These are phyloP conservation scores for Ricordea florida DNA, from an alignment of 92 coral and sea anemone species.

Conservation along the genomic window DNA sequence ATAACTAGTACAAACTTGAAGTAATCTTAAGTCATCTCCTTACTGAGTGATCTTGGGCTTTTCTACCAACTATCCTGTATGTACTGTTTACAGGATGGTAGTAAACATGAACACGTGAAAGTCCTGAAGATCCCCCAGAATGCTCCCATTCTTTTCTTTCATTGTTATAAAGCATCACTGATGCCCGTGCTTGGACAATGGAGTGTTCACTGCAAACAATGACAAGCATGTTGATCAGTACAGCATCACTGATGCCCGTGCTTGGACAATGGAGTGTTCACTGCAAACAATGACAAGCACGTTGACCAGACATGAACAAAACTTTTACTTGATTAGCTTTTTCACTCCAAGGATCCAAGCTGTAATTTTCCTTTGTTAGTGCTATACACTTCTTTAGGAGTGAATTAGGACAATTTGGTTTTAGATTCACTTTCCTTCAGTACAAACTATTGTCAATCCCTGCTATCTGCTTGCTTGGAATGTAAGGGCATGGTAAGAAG, in stretches of 20 bases:
- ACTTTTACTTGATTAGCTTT: no score
- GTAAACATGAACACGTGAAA: constrained; percentile 91
- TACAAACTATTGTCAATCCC: no score
- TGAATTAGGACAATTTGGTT: no score
- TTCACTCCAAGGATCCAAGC: no score
- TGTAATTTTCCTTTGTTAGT: no score
- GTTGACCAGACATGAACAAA: no score
- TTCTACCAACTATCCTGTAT: constrained; percentile 94
- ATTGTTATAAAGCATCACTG: constrained; percentile 97
- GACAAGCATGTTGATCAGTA: constrained; percentile 17
- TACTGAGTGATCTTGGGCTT: constrained; percentile 78
- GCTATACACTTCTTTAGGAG: no score
- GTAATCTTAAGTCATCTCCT: constrained; percentile 9
- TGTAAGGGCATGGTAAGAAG: no score
- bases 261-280: constrained; percentile 72
- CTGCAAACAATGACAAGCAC: background rate
- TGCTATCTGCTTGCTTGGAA: no score
- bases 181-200: constrained; percentile 87
- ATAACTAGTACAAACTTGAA: no score
- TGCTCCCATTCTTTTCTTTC: constrained; percentile 92
- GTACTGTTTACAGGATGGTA: constrained; percentile 92
- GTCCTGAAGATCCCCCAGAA: constrained; percentile 88
- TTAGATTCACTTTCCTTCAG: no score
- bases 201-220: constrained; percentile 74
- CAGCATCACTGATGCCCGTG: constrained; percentile 98